Conservation (phyloP, 2,113 vertebrate species). For the Nematolebias whitei region DNA sequence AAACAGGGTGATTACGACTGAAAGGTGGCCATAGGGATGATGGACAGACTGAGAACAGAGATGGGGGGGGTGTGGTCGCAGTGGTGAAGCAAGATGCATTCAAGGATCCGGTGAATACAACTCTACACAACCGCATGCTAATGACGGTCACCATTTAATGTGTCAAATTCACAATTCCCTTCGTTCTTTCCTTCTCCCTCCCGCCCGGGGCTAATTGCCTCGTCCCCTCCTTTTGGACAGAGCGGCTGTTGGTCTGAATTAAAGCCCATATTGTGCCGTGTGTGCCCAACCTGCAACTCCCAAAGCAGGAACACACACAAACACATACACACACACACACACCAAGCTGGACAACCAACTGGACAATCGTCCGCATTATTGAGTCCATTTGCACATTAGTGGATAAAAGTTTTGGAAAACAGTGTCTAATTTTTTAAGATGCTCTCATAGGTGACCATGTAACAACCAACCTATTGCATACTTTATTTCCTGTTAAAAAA, state of each 20-base stretch:
- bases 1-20: conserved; percentile 60
- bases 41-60: conserved; percentile 56
- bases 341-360: conserved; percentile 2
- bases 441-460: background rate
- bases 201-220: conserved; percentile 75
- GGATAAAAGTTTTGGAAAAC: background rate
- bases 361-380: conserved; percentile 23
- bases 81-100: conserved; percentile 66
- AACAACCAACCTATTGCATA: too few species aligned
- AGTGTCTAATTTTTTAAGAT: background rate
- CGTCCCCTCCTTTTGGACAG: conserved; percentile 70
- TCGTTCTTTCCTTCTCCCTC: conserved; percentile 56
- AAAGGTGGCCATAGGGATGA: conserved; percentile 71
- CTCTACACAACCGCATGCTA: conserved; percentile 78
- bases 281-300: conserved; percentile 44
- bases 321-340: conserved; percentile 27
- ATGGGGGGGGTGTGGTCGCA: conserved; percentile 37
- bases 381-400: conserved; percentile 3
- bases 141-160: conserved; percentile 77
- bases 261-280: conserved; percentile 78
- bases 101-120: conserved; percentile 74
- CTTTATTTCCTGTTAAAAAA: too few species aligned
- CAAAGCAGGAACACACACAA: conserved; percentile 21
- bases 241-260: conserved; percentile 77
- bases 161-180: conserved; percentile 78